These are phyloP conservation scores for Parnassius mnemosyne DNA, from an alignment of 2,888 invertebrate species.

Conservation along the genomic window DNA sequence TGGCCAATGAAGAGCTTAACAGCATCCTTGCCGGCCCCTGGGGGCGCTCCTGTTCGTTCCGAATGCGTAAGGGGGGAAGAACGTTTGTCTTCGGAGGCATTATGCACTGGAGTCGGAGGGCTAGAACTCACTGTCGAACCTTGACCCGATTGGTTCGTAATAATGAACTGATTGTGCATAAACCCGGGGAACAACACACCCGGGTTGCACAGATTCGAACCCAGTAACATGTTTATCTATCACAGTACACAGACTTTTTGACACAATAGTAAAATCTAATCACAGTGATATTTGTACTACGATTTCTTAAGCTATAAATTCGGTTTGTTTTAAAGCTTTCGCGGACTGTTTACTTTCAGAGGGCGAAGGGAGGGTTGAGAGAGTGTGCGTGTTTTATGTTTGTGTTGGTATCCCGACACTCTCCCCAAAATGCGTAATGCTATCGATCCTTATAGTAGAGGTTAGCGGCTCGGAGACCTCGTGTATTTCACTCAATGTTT, in stretches of 20 bases:
- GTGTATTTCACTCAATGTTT: constrained; percentile 56
- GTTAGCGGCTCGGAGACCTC: constrained; percentile 50
- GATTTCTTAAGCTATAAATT: constrained; percentile 72
- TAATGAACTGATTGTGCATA: constrained; percentile 44
- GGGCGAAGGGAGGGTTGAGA: constrained; percentile 48
- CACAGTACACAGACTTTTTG: constrained; percentile 46
- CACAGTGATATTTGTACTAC: constrained; percentile 69
- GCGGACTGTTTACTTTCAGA: constrained; percentile 64
- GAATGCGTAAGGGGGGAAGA: constrained; percentile 56
- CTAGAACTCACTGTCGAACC: constrained; percentile 59
- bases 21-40: constrained; percentile 77
- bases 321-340: constrained; percentile 74
- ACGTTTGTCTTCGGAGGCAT: constrained; percentile 43
- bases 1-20: constrained; percentile 96
- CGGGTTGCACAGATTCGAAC: constrained; percentile 62
- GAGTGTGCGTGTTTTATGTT: constrained; percentile 53
- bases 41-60: constrained; percentile 69
- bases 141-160: constrained; percentile 40
- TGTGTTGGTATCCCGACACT: constrained; percentile 46
- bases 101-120: constrained; percentile 69
- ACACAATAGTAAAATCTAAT: constrained; percentile 40
- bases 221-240: constrained; percentile 65
- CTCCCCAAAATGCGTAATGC: constrained; percentile 77
- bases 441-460: constrained; percentile 77
- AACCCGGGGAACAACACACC: constrained; percentile 60